phyloP scores from a whole-genome alignment of 2,888 invertebrate genomes.

The Heliconius hortense region DNA sequence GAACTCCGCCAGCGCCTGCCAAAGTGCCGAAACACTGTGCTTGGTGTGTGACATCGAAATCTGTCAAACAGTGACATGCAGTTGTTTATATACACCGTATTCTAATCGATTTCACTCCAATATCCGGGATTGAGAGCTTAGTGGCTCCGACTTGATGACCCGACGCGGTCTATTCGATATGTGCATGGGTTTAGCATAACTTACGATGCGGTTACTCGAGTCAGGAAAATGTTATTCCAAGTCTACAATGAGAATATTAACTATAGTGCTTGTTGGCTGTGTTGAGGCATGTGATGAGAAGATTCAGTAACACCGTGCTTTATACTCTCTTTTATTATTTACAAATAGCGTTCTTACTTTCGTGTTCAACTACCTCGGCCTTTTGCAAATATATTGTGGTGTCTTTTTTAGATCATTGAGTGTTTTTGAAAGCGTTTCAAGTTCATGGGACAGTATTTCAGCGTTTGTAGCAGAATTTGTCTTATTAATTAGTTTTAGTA shows the following conservation, averaged over 20 bases:
- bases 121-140: conserved; percentile 52
- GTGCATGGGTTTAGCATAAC: conserved; percentile 81
- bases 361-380: conserved; percentile 60
- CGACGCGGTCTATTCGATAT: conserved; percentile 69
- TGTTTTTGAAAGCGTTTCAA: conserved; percentile 67
- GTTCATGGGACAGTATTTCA: conserved; percentile 59
- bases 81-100: conserved; percentile 78
- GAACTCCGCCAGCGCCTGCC: conserved; percentile 73
- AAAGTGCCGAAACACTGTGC: conserved; percentile 80
- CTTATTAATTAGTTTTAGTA: conserved; percentile 8
- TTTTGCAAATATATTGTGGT: conserved; percentile 61
- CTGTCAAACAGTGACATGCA: conserved; percentile 82
- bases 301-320: conserved; percentile 82
- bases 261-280: conserved; percentile 81
- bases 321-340: conserved; percentile 74
- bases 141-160: conserved; percentile 58
- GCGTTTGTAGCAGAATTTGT: conserved; percentile 48
- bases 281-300: conserved; percentile 81
- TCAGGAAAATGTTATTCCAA: conserved; percentile 79
- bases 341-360: conserved; percentile 65
- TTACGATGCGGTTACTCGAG: conserved; percentile 80
- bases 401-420: conserved; percentile 53
- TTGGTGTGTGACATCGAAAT: conserved; percentile 80
- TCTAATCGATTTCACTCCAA: conserved; percentile 58
- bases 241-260: conserved; percentile 79